Conservation (phyloP, 2,113 vertebrate species). For the Pipra filicauda region DNA sequence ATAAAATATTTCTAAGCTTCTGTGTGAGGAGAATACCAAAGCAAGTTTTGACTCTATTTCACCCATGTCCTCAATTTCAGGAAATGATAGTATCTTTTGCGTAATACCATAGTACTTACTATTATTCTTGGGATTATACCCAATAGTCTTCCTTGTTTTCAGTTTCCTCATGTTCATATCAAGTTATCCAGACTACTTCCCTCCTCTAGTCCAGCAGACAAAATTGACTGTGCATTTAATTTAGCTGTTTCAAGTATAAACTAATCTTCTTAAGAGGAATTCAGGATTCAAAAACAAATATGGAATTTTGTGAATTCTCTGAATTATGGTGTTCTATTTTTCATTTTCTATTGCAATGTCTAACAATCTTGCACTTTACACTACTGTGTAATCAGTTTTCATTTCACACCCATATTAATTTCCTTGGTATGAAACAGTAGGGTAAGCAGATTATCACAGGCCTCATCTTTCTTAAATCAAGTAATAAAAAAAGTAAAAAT, state of each 20-base stretch:
- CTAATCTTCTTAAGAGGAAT: neutral
- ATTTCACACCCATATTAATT: neutral
- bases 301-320: neutral
- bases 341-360: neutral
- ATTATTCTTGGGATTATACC: neutral
- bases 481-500: neutral
- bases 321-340: neutral
- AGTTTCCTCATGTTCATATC: neutral
- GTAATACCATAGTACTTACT: neutral
- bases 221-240: neutral
- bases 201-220: neutral
- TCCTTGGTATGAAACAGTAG: neutral
- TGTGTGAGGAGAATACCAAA: conserved; percentile 33
- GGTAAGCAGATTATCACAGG: neutral
- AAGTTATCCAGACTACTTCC: neutral
- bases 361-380: neutral
- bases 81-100: neutral
- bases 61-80: conserved; percentile 2
- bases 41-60: neutral
- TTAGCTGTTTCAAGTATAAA: neutral
- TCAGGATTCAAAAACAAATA: neutral
- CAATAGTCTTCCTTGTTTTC: neutral
- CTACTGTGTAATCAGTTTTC: neutral
- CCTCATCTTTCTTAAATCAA: neutral
- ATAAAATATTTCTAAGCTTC: conserved; percentile 57